Conservation (phyloP, 2,888 invertebrate species). For the Acleris literana region DNA sequence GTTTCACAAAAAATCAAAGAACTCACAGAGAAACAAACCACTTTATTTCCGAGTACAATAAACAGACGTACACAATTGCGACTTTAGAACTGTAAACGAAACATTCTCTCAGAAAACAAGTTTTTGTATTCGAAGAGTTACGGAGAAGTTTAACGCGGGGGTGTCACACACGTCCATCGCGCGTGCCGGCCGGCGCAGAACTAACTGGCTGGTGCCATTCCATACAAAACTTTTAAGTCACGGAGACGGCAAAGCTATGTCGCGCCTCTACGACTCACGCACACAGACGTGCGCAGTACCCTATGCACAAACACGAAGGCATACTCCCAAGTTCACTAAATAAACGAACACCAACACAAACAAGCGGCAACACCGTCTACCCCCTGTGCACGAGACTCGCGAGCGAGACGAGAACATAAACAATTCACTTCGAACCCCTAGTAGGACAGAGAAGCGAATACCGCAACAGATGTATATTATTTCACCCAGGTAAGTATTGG, state of each 20-base stretch:
- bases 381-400: conserved; percentile 77
- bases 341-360: conserved; percentile 82
- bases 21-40: conserved; percentile 63
- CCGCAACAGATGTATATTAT: conserved; percentile 83
- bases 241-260: conserved; percentile 84
- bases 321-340: conserved; percentile 84
- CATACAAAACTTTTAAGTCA: conserved; percentile 83
- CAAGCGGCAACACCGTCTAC: conserved; percentile 77
- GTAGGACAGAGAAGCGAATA: conserved; percentile 66
- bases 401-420: conserved; percentile 79
- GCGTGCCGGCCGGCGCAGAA: conserved; percentile 80
- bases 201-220: conserved; percentile 75
- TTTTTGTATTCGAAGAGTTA: conserved; percentile 69
- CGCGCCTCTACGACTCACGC: conserved; percentile 82
- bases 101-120: conserved; percentile 60
- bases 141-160: conserved; percentile 71
- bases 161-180: conserved; percentile 62
- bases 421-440: conserved; percentile 66
- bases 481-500: conserved; percentile 83
- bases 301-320: conserved; percentile 81
- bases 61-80: conserved; percentile 47
- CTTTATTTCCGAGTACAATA: conserved; percentile 55
- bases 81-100: conserved; percentile 49
- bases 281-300: conserved; percentile 73
- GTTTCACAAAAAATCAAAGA: conserved; percentile 79